Base-by-base conservation (phyloP, 2,797 vertebrate genomes). In the Cossypha caffra region DNA sequence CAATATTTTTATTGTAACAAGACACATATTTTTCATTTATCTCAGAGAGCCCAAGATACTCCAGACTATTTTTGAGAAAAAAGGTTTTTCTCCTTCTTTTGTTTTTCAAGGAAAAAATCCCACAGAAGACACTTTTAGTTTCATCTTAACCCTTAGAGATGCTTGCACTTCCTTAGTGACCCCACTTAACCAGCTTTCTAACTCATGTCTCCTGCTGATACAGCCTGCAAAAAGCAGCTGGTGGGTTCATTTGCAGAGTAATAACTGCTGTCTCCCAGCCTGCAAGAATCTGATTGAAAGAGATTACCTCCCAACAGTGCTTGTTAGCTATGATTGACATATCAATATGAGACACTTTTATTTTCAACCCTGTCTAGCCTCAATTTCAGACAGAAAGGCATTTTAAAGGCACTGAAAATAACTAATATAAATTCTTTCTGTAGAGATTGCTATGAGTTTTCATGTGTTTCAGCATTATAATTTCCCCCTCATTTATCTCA, bases 251-350 rank as follows among this genome's bases (percentile, higher is more conserved):
- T 98, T 98, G 86, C 97, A 96, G 92, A 96, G 92, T 96, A 98
- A 98, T 97, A 95, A 97, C 86, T 93, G 95, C 82, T 97, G 94
- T 97, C 96, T 94, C 38, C 54, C 61, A 92, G 86, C 20, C 84
- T 94, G 81, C 92, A 89, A 76, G 83, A 87, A 86, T 93, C 85
- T 91, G 96, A 98, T 86, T 88, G 94, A 91, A 94, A 86, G 78
- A 96, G 88, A 96, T 97, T 97, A 95, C 95, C 85, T 96, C 94
- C 91, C 74, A 93, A 86, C 57, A 87, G 76, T 77, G 86, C 89
- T 96, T 97, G 95, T 97, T 97, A 98, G 93, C 95, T 83, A 73
- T 96, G 97, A 97, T 13, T 97, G 98, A 97, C 97, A 93, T 93
- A 94, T 47, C 80, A 87, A 37, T 90, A 92, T 81, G 71, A 95